A percentile compares a stretch with the other conserved stretches of the same genome.
These are phyloP conservation scores for Fratercula arctica DNA, from an alignment of 2,797 vertebrate species.

Conservation along the genomic window DNA sequence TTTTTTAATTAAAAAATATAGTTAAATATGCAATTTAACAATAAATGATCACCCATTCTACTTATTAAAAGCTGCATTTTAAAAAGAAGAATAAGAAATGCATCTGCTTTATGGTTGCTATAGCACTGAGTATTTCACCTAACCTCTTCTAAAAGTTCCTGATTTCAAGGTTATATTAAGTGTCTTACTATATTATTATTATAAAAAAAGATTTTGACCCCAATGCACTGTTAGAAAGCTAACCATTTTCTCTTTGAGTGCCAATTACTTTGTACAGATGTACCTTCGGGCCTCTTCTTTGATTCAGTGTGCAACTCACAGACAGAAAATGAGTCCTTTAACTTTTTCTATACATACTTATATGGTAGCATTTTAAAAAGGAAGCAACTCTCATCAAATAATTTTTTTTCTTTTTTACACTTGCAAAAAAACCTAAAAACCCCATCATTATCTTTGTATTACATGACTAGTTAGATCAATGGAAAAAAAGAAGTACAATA, in stretches of 20 bases:
- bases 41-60: background rate
- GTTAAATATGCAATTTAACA: background rate
- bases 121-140: constrained; percentile 29
- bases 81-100: constrained; percentile 1
- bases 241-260: constrained; percentile 71
- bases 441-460: background rate
- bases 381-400: constrained; percentile 17
- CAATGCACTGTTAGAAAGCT: constrained; percentile 61
- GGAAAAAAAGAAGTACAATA: background rate
- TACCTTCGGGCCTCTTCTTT: constrained; percentile 51
- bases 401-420: background rate
- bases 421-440: background rate
- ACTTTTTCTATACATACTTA: constrained; percentile 43
- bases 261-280: constrained; percentile 72
- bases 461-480: background rate
- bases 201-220: constrained; percentile 54
- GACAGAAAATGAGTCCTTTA: constrained; percentile 59
- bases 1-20: background rate
- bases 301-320: constrained; percentile 51
- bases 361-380: constrained; percentile 22
- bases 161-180: constrained; percentile 59
- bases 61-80: constrained; percentile 19
- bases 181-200: constrained; percentile 47
- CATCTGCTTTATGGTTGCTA: background rate
- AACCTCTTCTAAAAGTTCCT: constrained; percentile 58